Conservation (phyloP, 1,140 invertebrate species). For the Coenobita brevimanus region DNA sequence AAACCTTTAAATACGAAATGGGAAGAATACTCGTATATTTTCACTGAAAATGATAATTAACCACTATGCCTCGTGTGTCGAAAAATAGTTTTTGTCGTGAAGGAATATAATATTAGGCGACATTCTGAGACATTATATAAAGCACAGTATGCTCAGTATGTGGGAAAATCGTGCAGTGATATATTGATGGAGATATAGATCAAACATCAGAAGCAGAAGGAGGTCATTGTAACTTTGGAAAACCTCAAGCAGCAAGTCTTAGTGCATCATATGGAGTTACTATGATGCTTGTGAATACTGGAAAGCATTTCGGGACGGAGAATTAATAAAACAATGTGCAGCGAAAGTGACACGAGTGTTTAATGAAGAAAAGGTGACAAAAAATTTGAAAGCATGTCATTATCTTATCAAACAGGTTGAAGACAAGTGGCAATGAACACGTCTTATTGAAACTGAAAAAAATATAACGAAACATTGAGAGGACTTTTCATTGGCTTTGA, state of each 20-base stretch:
- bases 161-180: conserved; percentile 15
- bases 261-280: no score
- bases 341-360: conserved; percentile 14
- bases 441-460: not conserved
- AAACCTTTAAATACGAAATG: conserved; percentile 5
- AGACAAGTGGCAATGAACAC: not conserved
- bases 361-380: conserved; percentile 9
- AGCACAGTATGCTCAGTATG: conserved; percentile 2
- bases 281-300: no score
- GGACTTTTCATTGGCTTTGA: no score
- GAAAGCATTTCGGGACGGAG: not conserved
- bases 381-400: not conserved
- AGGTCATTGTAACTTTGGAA: no score
- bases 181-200: not conserved
- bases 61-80: not conserved
- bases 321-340: no score
- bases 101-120: not conserved
- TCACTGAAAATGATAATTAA: not conserved
- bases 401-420: no score
- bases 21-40: conserved; percentile 29
- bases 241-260: no score
- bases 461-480: no score
- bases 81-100: not conserved
- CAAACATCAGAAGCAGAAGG: conserved; percentile 12
- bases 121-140: conserved; percentile 12